These are phyloP conservation scores for Pachypsylla venusta DNA, from an alignment of 1,140 invertebrate species.

Conservation along the genomic window DNA sequence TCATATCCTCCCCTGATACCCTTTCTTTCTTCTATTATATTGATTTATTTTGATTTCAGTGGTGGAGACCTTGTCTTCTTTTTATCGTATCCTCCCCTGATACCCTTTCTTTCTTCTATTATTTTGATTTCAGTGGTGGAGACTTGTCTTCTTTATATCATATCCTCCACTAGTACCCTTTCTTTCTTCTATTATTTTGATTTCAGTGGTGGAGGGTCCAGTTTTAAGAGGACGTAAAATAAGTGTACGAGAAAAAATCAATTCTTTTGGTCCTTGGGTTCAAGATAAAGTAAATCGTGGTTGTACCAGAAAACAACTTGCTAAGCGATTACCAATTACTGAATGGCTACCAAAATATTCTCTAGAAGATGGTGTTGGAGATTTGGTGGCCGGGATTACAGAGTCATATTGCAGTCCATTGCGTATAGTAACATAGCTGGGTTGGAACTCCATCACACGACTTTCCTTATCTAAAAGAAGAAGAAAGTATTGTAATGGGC, in stretches of 20 bases:
- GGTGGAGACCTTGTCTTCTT: not conserved
- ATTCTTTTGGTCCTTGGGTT: conserved; percentile 27
- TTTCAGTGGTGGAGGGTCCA: conserved; percentile 32
- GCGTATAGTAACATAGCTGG: conserved; percentile 74
- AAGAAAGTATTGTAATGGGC: no score
- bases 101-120: not conserved
- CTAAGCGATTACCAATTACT: conserved; percentile 51
- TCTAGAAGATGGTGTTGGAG: conserved; percentile 46
- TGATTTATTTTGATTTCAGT: no score
- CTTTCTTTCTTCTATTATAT: no score
- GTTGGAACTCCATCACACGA: conserved; percentile 52
- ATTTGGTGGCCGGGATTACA: conserved; percentile 69
- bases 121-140: not conserved
- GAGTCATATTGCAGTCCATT: conserved; percentile 68
- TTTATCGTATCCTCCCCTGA: not conserved
- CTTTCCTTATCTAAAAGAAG: no score
- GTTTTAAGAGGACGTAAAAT: conserved; percentile 26
- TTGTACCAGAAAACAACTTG: conserved; percentile 47
- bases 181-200: no score
- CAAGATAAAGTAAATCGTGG: conserved; percentile 27
- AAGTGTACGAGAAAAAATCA: conserved; percentile 26
- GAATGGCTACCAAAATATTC: conserved; percentile 58
- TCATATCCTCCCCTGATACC: no score
- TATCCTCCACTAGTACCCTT: no score
- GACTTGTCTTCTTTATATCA: no score